Conservation (phyloP, 2,797 vertebrate species). For the Enoplosus armatus region DNA sequence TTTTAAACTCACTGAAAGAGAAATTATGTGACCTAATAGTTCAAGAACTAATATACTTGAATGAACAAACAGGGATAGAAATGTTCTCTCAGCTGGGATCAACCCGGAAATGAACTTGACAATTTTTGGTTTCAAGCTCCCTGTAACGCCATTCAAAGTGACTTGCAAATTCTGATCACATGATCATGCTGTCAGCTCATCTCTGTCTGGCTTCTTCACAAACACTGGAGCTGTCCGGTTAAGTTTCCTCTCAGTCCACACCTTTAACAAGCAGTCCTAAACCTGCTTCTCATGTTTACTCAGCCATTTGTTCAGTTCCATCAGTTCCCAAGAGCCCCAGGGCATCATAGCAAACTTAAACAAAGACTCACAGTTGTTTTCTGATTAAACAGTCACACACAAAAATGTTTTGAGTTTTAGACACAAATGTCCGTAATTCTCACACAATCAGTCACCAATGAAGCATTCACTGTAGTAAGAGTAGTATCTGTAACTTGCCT, state of each 20-base stretch:
- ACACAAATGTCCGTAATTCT: constrained; percentile 1
- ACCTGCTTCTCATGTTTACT: constrained; percentile 41
- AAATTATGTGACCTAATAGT: constrained; percentile 11
- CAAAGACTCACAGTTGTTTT: constrained; percentile 4
- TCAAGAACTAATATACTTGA: neutral
- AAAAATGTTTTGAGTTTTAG: neutral
- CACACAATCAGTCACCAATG: neutral
- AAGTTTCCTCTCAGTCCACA: constrained; percentile 26
- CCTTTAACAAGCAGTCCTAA: constrained; percentile 62
- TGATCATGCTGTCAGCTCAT: constrained; percentile 15
- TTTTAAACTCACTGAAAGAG: constrained; percentile 1
- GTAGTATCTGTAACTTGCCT: neutral
- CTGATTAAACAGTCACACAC: neutral
- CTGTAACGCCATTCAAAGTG: constrained; percentile 54
- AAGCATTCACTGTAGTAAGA: neutral
- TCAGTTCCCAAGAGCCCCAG: constrained; percentile 1
- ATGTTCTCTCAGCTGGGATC: neutral
- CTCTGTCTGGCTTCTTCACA: constrained; percentile 6
- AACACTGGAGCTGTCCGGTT: constrained; percentile 5
- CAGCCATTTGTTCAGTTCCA: constrained; percentile 14
- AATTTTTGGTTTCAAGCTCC: neutral
- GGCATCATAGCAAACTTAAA: constrained; percentile 5
- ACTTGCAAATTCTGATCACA: constrained; percentile 68
- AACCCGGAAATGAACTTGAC: neutral
- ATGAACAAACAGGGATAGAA: neutral